phyloP scores from a whole-genome alignment of 2,113 vertebrate genomes.

The Dipodomys ordii region DNA sequence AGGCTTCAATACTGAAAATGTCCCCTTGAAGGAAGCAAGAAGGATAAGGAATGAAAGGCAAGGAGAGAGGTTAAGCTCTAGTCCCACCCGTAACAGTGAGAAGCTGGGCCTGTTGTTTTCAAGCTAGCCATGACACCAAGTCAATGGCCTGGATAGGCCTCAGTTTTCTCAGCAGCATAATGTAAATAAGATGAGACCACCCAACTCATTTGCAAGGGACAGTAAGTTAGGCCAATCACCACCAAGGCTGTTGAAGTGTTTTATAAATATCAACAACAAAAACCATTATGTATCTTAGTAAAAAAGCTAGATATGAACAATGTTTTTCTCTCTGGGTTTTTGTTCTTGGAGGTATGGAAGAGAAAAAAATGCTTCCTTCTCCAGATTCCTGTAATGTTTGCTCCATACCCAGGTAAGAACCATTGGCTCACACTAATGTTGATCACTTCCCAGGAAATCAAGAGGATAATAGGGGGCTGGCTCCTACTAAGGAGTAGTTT shows the following conservation, averaged over 20 bases:
- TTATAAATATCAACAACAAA: not conserved
- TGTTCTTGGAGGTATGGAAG: slow-evolving; percentile 25
- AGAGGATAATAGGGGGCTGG: not conserved
- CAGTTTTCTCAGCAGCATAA: not conserved
- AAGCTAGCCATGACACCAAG: not conserved
- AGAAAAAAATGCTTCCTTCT: slow-evolving; percentile 11
- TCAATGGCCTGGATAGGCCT: not conserved
- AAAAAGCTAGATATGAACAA: slow-evolving; percentile 1
- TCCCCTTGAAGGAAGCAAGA: not conserved
- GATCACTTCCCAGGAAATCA: slow-evolving; percentile 67
- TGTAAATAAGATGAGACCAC: not conserved
- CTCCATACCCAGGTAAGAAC: not conserved
- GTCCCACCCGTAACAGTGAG: not conserved
- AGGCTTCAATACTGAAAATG: not conserved
- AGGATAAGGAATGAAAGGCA: not conserved
- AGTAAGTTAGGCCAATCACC: not conserved
- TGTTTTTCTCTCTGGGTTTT: not conserved
- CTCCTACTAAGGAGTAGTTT: not conserved
- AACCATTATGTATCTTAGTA: not conserved
- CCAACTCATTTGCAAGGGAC: not conserved
- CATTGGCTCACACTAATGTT: not conserved
- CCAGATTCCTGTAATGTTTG: not conserved
- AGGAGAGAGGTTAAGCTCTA: not conserved
- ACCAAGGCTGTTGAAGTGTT: not conserved
- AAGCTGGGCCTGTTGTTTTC: not conserved